Evolutionary conservation across 2,113 vertebrate species (phyloP).

Genomic region (Oostethus manadensis): DNA sequence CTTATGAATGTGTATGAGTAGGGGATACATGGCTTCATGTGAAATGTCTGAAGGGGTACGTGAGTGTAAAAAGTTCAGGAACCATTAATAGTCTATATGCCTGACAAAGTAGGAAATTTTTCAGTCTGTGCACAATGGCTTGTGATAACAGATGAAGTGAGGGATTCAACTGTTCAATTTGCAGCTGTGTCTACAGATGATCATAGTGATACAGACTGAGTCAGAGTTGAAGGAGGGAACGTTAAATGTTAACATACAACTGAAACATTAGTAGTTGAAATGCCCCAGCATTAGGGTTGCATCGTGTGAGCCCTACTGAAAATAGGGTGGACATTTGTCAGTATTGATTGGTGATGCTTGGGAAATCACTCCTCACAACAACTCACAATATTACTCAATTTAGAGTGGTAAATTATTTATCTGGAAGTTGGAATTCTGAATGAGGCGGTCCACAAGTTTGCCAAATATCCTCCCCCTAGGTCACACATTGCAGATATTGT

Average conservation of each 20-base stretch:
- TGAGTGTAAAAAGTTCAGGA: too few species aligned
- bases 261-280: background rate
- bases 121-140: too few species aligned
- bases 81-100: too few species aligned
- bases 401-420: background rate
- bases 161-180: too few species aligned
- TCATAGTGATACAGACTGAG: background rate
- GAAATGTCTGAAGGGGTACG: too few species aligned
- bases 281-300: conserved; percentile 2
- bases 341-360: background rate
- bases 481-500: background rate
- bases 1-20: too few species aligned
- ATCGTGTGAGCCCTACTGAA: background rate
- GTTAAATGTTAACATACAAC: background rate
- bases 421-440: background rate
- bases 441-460: background rate
- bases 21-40: too few species aligned
- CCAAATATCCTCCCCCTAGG: background rate
- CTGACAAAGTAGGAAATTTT: too few species aligned
- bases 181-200: background rate
- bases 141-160: too few species aligned
- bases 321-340: conserved; percentile 30
- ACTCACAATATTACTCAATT: background rate
- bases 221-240: background rate
- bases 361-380: background rate